A percentile compares a stretch with the other conserved stretches of the same genome.
These are phyloP conservation scores for Chinchilla lanigera DNA, from an alignment of 2,113 vertebrate species.

Conservation along the genomic window DNA sequence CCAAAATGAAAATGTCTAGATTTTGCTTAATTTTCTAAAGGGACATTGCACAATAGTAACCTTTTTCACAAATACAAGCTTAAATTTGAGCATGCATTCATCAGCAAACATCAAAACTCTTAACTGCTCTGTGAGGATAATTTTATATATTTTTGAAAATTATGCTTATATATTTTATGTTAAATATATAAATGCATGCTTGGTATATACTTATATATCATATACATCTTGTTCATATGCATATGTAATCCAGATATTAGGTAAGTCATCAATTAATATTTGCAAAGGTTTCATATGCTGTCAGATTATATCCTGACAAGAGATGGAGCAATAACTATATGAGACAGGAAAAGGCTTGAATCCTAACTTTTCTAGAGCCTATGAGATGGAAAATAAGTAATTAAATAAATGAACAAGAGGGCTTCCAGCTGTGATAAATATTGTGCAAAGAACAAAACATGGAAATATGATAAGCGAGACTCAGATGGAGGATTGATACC, in stretches of 20 bases:
- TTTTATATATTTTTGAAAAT: not conserved
- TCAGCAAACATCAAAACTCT: not conserved
- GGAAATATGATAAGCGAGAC: not conserved
- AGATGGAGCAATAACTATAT: not conserved
- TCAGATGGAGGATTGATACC: not conserved
- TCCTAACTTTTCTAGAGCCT: not conserved
- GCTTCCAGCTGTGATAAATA: not conserved
- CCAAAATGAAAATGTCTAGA: conserved; percentile 23
- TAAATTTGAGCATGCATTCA: not conserved
- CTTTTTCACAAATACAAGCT: not conserved
- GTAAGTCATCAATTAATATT: conserved; percentile 18
- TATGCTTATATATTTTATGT: not conserved
- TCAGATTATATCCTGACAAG: not conserved
- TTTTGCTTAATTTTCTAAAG: conserved; percentile 38
- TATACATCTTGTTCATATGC: not conserved
- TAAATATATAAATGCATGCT: not conserved
- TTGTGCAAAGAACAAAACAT: not conserved
- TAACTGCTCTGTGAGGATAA: not conserved
- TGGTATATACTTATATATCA: not conserved
- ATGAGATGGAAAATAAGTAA: not conserved
- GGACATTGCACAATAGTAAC: not conserved
- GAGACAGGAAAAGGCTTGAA: not conserved
- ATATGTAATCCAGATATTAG: not conserved
- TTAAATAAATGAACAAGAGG: not conserved
- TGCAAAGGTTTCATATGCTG: not conserved